phyloP scores from a whole-genome alignment of 2,888 invertebrate species.

The Calephelis perditalis region DNA sequence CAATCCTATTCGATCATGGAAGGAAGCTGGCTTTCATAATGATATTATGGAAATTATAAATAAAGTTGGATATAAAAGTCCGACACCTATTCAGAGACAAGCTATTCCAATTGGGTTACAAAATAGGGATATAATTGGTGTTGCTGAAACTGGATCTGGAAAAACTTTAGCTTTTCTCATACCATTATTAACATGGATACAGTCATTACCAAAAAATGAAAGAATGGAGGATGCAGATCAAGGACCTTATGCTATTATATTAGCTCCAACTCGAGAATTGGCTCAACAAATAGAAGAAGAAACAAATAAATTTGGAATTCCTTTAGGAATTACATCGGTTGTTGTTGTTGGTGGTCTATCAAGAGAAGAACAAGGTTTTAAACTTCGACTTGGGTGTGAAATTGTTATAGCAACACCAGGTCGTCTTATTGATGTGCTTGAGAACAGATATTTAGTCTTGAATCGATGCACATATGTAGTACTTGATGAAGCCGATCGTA shows the following conservation, averaged over 20 bases:
- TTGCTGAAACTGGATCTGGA: constrained; percentile 99
- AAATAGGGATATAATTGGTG: constrained; percentile 98
- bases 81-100: constrained; percentile 99
- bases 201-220: constrained; percentile 96
- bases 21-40: constrained; percentile 92
- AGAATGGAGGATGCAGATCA: constrained; percentile 93
- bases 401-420: constrained; percentile 99
- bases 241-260: constrained; percentile 98
- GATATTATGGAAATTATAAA: constrained; percentile 96
- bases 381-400: constrained; percentile 97
- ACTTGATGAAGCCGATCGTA: constrained; percentile 97
- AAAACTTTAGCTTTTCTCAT: constrained; percentile 99
- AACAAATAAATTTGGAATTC: constrained; percentile 97
- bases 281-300: constrained; percentile 99
- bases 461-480: constrained; percentile 99
- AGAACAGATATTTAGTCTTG: constrained; percentile 97
- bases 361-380: constrained; percentile 98
- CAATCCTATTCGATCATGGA: constrained; percentile 96
- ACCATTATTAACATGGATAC: constrained; percentile 98
- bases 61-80: constrained; percentile 97
- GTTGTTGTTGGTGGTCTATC: constrained; percentile 99
- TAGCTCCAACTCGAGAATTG: constrained; percentile 99
- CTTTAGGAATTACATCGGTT: constrained; percentile 94
- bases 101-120: constrained; percentile 98
- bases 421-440: constrained; percentile 98